Conservation (phyloP, 1,140 invertebrate genomes). For the Drosophila neocordata region DNA sequence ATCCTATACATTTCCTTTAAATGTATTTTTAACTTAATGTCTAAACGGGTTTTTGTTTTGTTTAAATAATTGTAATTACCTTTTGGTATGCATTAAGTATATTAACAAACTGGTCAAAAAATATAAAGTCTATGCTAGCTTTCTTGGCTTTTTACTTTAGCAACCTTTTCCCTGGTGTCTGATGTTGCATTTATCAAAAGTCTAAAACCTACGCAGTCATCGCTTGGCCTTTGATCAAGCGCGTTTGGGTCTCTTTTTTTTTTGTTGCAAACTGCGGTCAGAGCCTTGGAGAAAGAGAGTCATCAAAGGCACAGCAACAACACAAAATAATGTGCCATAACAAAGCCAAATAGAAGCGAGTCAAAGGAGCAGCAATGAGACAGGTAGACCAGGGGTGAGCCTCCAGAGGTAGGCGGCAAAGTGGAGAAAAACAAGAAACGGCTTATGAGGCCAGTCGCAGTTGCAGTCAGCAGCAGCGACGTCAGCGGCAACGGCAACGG, state of each 20-base stretch:
- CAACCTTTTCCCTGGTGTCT: background rate
- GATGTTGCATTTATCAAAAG: slow-evolving; percentile 42
- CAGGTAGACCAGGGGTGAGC: slow-evolving; percentile 14
- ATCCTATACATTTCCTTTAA: too few species aligned
- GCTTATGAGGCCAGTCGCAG: slow-evolving; percentile 42
- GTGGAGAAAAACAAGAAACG: slow-evolving; percentile 4
- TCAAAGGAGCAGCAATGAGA: slow-evolving; percentile 45
- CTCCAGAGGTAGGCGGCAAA: background rate
- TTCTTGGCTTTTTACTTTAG: background rate
- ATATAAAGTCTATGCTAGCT: slow-evolving; percentile 1
- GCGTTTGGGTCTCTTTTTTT: slow-evolving; percentile 25
- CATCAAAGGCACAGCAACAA: slow-evolving; percentile 55
- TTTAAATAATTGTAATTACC: background rate
- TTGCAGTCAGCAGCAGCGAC: slow-evolving; percentile 17
- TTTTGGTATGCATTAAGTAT: background rate
- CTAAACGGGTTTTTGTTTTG: background rate
- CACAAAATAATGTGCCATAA: slow-evolving; percentile 60
- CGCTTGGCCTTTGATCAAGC: slow-evolving; percentile 65
- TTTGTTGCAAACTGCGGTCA: slow-evolving; percentile 28
- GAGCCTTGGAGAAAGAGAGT: slow-evolving; percentile 52
- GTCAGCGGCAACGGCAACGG: slow-evolving; percentile 12
- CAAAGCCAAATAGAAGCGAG: slow-evolving; percentile 63
- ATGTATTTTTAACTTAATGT: background rate
- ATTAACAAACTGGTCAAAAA: background rate
- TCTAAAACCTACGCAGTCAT: slow-evolving; percentile 66